Evolutionary conservation across 2,888 invertebrate species (phyloP).

Genomic region (Polylopha cassiicola): DNA sequence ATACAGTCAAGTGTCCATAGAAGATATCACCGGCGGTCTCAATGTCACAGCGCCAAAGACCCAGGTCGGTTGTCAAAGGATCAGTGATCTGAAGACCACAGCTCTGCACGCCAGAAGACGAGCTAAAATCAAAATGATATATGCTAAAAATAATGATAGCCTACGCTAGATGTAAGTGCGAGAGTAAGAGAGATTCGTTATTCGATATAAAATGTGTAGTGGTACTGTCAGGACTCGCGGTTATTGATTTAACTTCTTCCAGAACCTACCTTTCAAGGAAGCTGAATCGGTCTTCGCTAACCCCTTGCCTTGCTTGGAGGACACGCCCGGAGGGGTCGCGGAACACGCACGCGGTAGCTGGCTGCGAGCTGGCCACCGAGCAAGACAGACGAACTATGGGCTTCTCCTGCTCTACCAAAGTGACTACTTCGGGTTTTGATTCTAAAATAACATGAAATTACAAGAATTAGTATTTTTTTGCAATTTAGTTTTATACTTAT

Average conservation of each 20-base stretch:
- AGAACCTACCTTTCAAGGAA: constrained; percentile 44
- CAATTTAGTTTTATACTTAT: background rate
- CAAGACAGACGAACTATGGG: constrained; percentile 46
- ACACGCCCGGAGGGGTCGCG: constrained; percentile 45
- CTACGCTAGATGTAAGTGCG: background rate
- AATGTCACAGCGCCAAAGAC: constrained; percentile 63
- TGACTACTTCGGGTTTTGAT: constrained; percentile 37
- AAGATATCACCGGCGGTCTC: constrained; percentile 42
- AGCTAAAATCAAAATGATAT: constrained; percentile 33
- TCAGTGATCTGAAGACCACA: constrained; percentile 51
- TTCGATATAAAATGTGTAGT: background rate
- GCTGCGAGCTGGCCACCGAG: constrained; percentile 33
- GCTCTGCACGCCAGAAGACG: constrained; percentile 31
- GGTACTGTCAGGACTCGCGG: background rate
- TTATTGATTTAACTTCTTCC: background rate
- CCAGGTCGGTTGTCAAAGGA: constrained; percentile 39
- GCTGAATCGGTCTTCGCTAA: constrained; percentile 48
- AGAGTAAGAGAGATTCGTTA: background rate
- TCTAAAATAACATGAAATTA: constrained; percentile 32
- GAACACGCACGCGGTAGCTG: constrained; percentile 52
- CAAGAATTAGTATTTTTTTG: background rate
- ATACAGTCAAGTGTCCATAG: constrained; percentile 53
- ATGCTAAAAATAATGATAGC: background rate
- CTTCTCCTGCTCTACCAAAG: constrained; percentile 33
- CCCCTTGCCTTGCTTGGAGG: constrained; percentile 46